These are phyloP conservation scores for Acleris sparsana DNA, from an alignment of 2,888 invertebrate species.

Conservation along the genomic window DNA sequence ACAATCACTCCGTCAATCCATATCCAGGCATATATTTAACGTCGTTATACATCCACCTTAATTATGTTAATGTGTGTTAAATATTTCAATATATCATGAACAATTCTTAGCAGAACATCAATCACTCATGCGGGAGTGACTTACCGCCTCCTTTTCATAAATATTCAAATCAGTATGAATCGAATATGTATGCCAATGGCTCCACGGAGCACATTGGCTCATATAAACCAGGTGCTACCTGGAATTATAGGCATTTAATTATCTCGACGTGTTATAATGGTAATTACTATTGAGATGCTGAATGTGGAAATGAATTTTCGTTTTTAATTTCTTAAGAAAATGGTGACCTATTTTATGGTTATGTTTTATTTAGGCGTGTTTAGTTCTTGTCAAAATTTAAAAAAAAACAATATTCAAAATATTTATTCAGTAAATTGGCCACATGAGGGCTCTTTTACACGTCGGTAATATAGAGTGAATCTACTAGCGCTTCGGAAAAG, in stretches of 20 bases:
- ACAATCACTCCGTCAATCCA: too few species aligned
- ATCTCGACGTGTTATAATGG: conserved; percentile 22
- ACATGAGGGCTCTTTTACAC: too few species aligned
- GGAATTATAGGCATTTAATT: background rate
- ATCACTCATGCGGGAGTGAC: conserved; percentile 31
- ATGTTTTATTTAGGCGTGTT: background rate
- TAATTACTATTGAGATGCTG: conserved; percentile 29
- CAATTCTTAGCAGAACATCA: conserved; percentile 31
- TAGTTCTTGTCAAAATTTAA: background rate
- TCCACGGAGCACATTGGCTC: conserved; percentile 5
- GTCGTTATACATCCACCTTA: conserved; percentile 5
- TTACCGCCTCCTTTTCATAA: conserved; percentile 24
- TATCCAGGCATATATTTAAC: conserved; percentile 7
- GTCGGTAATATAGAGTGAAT: too few species aligned
- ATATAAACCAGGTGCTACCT: background rate
- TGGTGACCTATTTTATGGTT: conserved; percentile 16
- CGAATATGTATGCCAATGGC: conserved; percentile 12
- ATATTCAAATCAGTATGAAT: conserved; percentile 29
- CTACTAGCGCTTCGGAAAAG: too few species aligned
- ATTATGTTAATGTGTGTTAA: conserved; percentile 14
- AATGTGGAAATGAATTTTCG: conserved; percentile 16
- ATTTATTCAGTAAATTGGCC: too few species aligned
- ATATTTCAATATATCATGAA: conserved; percentile 4
- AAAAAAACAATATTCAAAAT: too few species aligned
- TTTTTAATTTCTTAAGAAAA: conserved; percentile 11